Evolutionary conservation across 92 coral and sea anemone species (phyloP).

Genomic region (Paragorgia papillata): DNA sequence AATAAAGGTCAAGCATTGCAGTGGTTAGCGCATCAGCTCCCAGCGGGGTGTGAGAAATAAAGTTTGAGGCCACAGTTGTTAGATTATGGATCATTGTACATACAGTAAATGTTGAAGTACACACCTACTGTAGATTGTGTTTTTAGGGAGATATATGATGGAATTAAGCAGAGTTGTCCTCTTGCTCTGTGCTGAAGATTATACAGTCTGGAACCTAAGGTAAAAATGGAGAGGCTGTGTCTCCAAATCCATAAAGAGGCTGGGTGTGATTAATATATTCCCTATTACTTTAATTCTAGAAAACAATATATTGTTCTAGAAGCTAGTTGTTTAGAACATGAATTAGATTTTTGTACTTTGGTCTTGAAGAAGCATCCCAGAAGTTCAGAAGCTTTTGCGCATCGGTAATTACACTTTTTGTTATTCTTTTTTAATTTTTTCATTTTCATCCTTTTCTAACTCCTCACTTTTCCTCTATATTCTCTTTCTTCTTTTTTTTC

Average conservation of each 20-base stretch:
- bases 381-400: conserved; percentile 89
- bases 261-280: not conserved
- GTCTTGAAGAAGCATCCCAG: conserved; percentile 87
- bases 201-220: conserved; percentile 90
- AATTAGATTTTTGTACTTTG: conserved; percentile 69
- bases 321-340: conserved; percentile 56
- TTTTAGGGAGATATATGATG: conserved; percentile 65
- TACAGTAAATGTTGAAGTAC: too few species aligned
- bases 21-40: too few species aligned
- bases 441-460: too few species aligned
- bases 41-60: too few species aligned
- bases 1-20: too few species aligned
- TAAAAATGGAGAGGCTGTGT: not conserved
- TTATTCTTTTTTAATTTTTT: not conserved
- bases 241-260: not conserved
- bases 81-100: too few species aligned
- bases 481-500: too few species aligned
- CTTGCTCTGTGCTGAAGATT: conserved; percentile 76
- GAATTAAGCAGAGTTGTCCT: conserved; percentile 75
- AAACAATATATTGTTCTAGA: conserved; percentile 67
- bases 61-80: too few species aligned
- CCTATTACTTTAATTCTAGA: conserved; percentile 30
- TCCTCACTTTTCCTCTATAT: too few species aligned
- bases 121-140: too few species aligned
- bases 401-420: conserved; percentile 59